phyloP scores from a whole-genome alignment of 2,113 vertebrate species.

The Mesoclemmys tuberculata region DNA sequence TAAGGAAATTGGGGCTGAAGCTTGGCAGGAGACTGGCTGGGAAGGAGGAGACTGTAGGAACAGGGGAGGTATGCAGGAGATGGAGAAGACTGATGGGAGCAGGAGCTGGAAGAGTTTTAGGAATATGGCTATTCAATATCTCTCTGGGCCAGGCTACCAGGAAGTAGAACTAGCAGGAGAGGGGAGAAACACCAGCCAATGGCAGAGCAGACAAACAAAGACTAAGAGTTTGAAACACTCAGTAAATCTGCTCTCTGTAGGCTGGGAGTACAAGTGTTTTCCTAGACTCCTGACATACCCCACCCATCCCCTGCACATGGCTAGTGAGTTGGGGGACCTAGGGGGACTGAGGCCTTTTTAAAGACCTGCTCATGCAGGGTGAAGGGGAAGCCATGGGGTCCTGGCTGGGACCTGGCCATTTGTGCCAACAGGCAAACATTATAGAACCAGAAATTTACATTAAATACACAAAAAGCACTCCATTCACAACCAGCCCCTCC shows the following conservation, averaged over 20 bases:
- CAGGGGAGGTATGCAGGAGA: background rate
- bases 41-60: background rate
- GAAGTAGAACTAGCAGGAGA: slow-evolving; percentile 3
- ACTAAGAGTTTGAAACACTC: background rate
- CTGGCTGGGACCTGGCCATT: background rate
- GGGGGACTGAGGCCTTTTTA: background rate
- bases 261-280: background rate
- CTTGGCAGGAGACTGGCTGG: background rate
- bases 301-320: accelerated
- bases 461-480: background rate
- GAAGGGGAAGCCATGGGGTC: background rate
- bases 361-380: background rate
- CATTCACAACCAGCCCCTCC: too few relatives aligned
- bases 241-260: background rate
- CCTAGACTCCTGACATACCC: background rate
- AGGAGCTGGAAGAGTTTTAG: background rate
- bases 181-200: slow-evolving; percentile 26
- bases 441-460: background rate
- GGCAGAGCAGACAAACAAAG: background rate
- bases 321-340: background rate
- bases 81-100: background rate
- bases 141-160: background rate
- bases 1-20: background rate
- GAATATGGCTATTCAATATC: background rate
- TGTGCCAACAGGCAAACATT: background rate